A percentile compares a stretch with the other conserved stretches of the same genome.
Evolutionary conservation across 2,797 vertebrate genomes (phyloP).

Genomic region (Nothura maculosa): DNA sequence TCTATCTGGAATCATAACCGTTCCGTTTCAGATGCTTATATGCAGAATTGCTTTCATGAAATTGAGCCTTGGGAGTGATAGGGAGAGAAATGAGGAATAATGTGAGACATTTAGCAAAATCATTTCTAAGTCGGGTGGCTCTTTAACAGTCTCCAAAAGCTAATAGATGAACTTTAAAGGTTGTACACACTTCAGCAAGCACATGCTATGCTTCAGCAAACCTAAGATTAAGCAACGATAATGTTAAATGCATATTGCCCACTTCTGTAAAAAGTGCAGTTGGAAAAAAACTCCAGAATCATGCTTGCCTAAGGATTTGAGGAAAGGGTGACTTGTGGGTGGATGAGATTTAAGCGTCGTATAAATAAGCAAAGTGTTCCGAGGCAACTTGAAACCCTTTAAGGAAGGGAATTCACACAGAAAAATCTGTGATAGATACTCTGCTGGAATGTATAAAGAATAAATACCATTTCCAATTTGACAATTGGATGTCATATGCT

Average conservation of each 20-base stretch:
- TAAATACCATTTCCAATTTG: neutral
- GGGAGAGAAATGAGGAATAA: neutral
- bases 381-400: constrained; percentile 8
- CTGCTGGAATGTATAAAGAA: neutral
- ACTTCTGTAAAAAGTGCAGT: constrained; percentile 49
- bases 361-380: constrained; percentile 63
- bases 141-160: constrained; percentile 14
- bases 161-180: constrained; percentile 41
- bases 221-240: constrained; percentile 28
- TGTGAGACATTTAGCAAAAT: neutral
- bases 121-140: constrained; percentile 7
- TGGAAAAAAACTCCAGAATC: neutral
- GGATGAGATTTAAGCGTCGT: constrained; percentile 58
- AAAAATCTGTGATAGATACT: neutral
- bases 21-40: neutral
- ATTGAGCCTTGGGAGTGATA: neutral
- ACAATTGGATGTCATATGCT: neutral
- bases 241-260: constrained; percentile 40
- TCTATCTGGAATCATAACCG: accelerated
- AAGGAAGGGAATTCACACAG: constrained; percentile 1
- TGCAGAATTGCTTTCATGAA: neutral
- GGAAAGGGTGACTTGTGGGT: constrained; percentile 64
- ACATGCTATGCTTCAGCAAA: constrained; percentile 43
- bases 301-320: constrained; percentile 54
- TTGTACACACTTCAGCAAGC: neutral